These are phyloP conservation scores for Bos indicus DNA, from an alignment of 2,113 vertebrate genomes.

Conservation along the genomic window DNA sequence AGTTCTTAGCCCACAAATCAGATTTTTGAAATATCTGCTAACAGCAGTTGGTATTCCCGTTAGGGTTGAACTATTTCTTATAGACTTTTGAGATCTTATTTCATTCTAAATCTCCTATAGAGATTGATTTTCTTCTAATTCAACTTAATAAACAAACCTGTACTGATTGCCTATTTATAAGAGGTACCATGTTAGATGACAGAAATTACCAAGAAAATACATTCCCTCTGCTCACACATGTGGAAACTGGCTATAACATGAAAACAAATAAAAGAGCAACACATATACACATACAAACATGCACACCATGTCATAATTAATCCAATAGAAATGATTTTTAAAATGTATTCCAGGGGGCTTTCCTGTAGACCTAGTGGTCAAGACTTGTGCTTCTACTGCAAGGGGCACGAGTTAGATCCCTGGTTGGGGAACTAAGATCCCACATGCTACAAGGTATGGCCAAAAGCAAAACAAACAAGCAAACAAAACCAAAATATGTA, in stretches of 20 bases:
- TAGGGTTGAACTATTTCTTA: background rate
- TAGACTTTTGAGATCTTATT: slow-evolving; percentile 20
- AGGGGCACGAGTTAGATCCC: background rate
- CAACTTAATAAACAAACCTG: slow-evolving; percentile 19
- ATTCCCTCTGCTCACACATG: background rate
- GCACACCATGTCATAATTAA: background rate
- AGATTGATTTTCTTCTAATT: background rate
- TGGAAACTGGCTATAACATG: background rate
- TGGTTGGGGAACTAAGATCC: background rate
- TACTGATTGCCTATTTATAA: background rate
- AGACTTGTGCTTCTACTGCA: background rate
- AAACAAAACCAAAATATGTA: background rate
- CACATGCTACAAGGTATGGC: background rate
- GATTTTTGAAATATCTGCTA: slow-evolving; percentile 30
- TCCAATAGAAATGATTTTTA: background rate
- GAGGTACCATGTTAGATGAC: background rate
- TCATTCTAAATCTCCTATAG: background rate
- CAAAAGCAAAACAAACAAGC: background rate
- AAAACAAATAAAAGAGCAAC: background rate
- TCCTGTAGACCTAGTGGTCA: background rate
- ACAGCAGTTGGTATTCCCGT: background rate
- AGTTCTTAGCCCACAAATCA: background rate
- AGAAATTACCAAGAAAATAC: background rate
- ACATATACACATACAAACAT: background rate
- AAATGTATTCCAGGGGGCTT: background rate